Percentiles rank a stretch among this genome's conserved stretches.
Conservation (phyloP, 2,113 vertebrate species). For the Steatornis caripensis region DNA sequence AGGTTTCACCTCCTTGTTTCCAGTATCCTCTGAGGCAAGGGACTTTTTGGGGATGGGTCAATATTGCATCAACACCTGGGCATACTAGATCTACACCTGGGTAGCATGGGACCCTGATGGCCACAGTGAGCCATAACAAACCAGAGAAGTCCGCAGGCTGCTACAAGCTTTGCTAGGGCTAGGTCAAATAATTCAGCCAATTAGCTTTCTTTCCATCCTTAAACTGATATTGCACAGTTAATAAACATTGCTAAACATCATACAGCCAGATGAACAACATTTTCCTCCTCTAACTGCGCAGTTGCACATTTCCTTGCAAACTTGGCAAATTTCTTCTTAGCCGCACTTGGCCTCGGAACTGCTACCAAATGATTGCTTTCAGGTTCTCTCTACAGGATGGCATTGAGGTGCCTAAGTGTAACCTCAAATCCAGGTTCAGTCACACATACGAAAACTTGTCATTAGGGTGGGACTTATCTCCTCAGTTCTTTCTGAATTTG, state of each 20-base stretch:
- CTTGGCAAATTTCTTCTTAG: neutral
- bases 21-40: neutral
- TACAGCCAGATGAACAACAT: neutral
- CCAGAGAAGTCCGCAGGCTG: neutral
- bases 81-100: neutral
- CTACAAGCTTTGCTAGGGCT: neutral
- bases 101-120: too few relatives aligned
- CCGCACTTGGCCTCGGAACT: neutral
- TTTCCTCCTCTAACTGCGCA: neutral
- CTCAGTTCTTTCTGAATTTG: neutral
- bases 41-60: neutral
- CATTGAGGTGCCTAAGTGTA: neutral
- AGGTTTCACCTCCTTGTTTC: neutral
- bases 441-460: neutral
- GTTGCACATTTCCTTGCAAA: neutral
- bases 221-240: neutral
- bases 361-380: neutral
- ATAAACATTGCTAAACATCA: neutral
- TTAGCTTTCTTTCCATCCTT: neutral
- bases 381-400: neutral
- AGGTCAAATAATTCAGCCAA: neutral
- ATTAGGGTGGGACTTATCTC: rapidly evolving
- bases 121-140: neutral
- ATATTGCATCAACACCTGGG: neutral
- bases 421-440: neutral